Evolutionary conservation across 2,797 vertebrate genomes (phyloP).

Genomic region (Megalops cyprinoides): DNA sequence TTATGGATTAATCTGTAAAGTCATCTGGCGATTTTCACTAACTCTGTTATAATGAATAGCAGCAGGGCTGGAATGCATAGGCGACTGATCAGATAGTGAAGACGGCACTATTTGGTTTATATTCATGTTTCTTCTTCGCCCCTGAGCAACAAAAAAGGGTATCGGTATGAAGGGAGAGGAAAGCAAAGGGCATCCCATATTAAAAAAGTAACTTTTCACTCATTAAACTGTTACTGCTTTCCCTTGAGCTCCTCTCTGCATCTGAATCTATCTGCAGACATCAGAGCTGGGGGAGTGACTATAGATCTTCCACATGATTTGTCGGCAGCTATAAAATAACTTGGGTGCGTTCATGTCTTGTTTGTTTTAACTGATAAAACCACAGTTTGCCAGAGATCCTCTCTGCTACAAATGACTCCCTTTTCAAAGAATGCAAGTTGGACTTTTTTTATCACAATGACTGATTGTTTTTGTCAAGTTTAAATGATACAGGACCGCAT

Average conservation of each 20-base stretch:
- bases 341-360: background rate
- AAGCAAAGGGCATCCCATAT: background rate
- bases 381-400: background rate
- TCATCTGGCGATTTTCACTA: too few relatives aligned
- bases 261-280: background rate
- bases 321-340: constrained; percentile 13
- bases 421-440: constrained; percentile 27
- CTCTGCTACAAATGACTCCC: constrained; percentile 29
- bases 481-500: constrained; percentile 13
- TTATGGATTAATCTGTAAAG: too few relatives aligned
- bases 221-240: background rate
- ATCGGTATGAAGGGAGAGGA: background rate
- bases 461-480: constrained; percentile 32
- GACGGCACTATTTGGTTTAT: too few relatives aligned
- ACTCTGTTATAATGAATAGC: too few relatives aligned
- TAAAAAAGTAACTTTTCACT: background rate
- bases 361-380: constrained; percentile 36
- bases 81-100: too few relatives aligned
- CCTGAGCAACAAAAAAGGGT: background rate
- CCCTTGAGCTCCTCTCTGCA: background rate
- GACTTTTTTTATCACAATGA: constrained; percentile 30
- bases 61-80: too few relatives aligned
- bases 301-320: background rate
- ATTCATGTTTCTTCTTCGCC: background rate
- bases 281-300: background rate